phyloP scores from a whole-genome alignment of 2,797 vertebrate species.

The Luscinia megarhynchos region DNA sequence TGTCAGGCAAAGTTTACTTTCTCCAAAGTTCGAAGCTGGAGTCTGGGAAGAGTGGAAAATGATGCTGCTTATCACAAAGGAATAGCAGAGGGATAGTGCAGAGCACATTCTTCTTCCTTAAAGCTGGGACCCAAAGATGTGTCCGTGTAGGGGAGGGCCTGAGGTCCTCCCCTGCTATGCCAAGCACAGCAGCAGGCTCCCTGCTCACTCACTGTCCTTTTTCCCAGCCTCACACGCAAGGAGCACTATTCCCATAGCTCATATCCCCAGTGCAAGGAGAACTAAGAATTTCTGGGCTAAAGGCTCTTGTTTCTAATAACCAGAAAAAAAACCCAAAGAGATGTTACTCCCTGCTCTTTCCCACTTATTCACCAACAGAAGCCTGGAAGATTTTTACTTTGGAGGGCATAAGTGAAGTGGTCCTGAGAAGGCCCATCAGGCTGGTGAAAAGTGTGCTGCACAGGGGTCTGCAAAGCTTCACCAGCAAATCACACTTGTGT shows the following conservation, averaged over 20 bases:
- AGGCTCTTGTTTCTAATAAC: background rate
- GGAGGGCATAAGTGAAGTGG: fast-evolving
- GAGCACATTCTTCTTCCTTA: background rate
- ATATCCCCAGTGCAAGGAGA: background rate
- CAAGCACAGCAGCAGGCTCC: background rate
- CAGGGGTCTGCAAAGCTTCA: background rate
- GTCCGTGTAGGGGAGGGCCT: background rate
- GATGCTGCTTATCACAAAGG: background rate
- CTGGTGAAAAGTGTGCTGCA: background rate
- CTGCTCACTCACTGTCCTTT: background rate
- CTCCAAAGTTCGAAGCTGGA: background rate
- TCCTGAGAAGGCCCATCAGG: background rate
- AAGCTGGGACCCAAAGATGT: background rate
- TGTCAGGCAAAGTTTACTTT: background rate
- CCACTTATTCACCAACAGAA: background rate
- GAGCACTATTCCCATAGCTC: fast-evolving
- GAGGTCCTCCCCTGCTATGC: fast-evolving
- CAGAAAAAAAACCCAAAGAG: fast-evolving
- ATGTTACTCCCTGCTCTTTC: background rate
- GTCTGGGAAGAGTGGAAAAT: background rate
- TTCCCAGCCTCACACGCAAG: background rate
- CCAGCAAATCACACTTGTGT: fast-evolving
- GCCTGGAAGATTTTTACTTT: background rate
- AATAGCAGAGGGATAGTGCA: background rate
- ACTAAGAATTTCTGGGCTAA: background rate